Evolutionary conservation across 2,113 vertebrate genomes (phyloP).

Genomic region (Chaetodon auriga): DNA sequence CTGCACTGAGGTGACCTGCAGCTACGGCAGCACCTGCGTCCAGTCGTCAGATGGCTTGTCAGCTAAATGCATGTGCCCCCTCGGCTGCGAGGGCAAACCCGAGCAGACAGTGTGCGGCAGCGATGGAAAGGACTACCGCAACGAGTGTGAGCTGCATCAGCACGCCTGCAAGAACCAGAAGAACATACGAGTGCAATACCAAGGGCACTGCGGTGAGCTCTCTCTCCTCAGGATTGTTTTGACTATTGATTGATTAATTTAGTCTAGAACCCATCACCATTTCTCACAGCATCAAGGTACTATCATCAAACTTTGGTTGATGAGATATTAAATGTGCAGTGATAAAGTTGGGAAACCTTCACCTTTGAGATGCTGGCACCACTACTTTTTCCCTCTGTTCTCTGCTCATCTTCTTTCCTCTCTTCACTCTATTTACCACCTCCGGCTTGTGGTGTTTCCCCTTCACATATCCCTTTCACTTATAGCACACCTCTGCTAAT

Average conservation of each 20-base stretch:
- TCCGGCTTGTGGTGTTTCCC: constrained; percentile 48
- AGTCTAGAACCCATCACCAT: not conserved
- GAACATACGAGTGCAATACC: constrained; percentile 90
- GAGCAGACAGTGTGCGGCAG: constrained; percentile 90
- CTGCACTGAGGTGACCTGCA: constrained; percentile 91
- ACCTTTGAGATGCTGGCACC: not conserved
- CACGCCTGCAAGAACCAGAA: constrained; percentile 91
- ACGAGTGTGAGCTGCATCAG: constrained; percentile 90
- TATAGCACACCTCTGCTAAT: constrained; percentile 46
- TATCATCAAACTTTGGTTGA: not conserved
- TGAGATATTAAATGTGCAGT: not conserved
- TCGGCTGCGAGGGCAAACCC: constrained; percentile 80
- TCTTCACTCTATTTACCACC: constrained; percentile 23
- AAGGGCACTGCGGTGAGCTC: constrained; percentile 91
- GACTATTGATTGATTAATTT: not conserved
- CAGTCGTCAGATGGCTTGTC: constrained; percentile 89
- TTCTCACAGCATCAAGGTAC: not conserved
- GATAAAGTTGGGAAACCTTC: not conserved
- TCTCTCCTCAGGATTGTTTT: not conserved
- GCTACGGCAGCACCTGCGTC: constrained; percentile 94
- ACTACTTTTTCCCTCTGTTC: not conserved
- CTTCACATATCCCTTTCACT: constrained; percentile 24
- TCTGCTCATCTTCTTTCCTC: not conserved
- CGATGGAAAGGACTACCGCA: constrained; percentile 91
- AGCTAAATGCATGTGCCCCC: constrained; percentile 91